Conservation (phyloP, 2,797 vertebrate genomes). For the Pseudochirops corinnae region DNA sequence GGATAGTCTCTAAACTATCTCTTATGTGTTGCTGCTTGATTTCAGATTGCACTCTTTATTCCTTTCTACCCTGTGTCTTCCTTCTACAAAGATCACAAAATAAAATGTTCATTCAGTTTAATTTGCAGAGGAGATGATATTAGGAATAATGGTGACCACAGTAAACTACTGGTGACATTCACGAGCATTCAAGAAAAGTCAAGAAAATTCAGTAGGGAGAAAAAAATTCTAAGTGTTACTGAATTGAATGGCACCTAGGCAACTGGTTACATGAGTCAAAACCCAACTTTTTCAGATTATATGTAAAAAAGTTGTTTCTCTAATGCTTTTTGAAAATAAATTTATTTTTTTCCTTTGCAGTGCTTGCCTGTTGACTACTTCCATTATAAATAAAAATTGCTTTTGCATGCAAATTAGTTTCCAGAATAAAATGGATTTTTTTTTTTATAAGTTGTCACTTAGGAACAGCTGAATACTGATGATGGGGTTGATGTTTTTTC, state of each 20-base stretch:
- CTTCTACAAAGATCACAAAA: background rate
- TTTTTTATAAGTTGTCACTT: slow-evolving; percentile 59
- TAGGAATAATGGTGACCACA: background rate
- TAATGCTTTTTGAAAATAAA: background rate
- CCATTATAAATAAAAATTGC: background rate
- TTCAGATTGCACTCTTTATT: background rate
- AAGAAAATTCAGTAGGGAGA: background rate
- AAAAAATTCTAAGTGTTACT: background rate
- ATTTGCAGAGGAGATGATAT: background rate
- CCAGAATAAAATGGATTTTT: slow-evolving; percentile 49
- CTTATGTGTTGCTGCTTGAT: background rate
- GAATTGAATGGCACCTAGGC: background rate
- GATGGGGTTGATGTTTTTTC: slow-evolving; percentile 44
- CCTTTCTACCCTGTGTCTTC: background rate
- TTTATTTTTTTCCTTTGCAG: background rate
- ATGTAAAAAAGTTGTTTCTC: background rate
- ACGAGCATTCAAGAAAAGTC: background rate
- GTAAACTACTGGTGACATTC: background rate
- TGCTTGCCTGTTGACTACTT: background rate
- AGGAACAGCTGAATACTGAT: slow-evolving; percentile 36
- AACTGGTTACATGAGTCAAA: background rate
- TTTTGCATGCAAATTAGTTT: slow-evolving; percentile 53
- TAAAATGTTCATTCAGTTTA: background rate
- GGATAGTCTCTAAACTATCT: background rate
- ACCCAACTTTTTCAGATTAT: background rate